A percentile compares a stretch with the other conserved stretches of the same genome.
phyloP scores from a whole-genome alignment of 2,888 invertebrate genomes.

The Ophioninae sp. region DNA sequence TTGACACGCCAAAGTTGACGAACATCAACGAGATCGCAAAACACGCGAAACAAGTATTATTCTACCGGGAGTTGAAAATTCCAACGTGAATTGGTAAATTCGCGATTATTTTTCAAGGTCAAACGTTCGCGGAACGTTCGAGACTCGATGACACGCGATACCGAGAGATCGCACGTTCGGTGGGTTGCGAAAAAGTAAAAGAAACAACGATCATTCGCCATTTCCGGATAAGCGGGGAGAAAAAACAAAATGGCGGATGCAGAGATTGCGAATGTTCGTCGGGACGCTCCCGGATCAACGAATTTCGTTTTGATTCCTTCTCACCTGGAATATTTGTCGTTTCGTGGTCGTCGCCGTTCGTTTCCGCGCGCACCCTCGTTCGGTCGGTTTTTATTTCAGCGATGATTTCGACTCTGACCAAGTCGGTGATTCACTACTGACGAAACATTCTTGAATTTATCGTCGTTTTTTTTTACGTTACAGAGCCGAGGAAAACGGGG shows the following conservation, averaged over 20 bases:
- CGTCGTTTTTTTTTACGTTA: too few relatives aligned
- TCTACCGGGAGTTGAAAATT: neutral
- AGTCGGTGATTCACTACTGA: too few relatives aligned
- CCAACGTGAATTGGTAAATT: neutral
- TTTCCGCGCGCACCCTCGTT: neutral
- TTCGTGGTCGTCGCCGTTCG: constrained; percentile 42
- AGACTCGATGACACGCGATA: neutral
- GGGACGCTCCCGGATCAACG: neutral
- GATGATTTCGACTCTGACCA: too few relatives aligned
- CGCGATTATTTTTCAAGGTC: neutral
- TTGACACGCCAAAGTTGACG: too few relatives aligned
- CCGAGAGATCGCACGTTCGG: too few relatives aligned
- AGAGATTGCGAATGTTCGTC: neutral
- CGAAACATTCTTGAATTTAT: too few relatives aligned
- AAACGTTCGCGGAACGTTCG: constrained; percentile 1
- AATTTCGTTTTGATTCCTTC: constrained; percentile 11
- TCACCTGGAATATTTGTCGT: constrained; percentile 1
- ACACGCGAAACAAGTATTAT: neutral
- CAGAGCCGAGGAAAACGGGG: neutral
- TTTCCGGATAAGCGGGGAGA: neutral
- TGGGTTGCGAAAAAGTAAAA: neutral
- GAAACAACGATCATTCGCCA: neutral
- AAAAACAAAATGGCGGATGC: constrained; percentile 22
- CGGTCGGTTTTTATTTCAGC: too few relatives aligned
- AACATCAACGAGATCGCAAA: too few relatives aligned